Evolutionary conservation across 1,140 invertebrate genomes (phyloP).

Genomic region (Lucilia sericata): DNA sequence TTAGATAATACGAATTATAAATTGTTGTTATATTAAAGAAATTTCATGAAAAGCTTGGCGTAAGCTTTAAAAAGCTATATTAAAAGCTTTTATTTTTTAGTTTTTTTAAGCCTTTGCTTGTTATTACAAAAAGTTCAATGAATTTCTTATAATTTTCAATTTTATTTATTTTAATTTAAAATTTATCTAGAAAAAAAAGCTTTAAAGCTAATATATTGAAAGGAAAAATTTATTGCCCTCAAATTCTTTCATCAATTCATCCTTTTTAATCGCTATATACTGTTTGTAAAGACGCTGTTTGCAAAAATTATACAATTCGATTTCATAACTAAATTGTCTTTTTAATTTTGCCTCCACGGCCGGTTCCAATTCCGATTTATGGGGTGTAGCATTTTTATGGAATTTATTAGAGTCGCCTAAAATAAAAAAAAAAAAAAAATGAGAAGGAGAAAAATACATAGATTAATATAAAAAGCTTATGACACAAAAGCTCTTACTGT

Average conservation of each 20-base stretch:
- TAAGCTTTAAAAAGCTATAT: too few relatives aligned
- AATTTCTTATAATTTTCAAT: too few relatives aligned
- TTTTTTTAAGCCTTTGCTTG: too few relatives aligned
- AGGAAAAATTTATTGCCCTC: neutral
- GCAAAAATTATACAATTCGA: slow-evolving; percentile 92
- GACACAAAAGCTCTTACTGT: slow-evolving; percentile 55
- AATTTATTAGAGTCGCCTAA: slow-evolving; percentile 69
- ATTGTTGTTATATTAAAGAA: too few relatives aligned
- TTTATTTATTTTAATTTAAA: too few relatives aligned
- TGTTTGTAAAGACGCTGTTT: slow-evolving; percentile 86
- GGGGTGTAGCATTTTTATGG: slow-evolving; percentile 72
- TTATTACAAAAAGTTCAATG: too few relatives aligned
- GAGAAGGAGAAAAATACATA: neutral
- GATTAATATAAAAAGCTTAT: neutral
- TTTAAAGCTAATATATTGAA: too few relatives aligned
- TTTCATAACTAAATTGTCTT: slow-evolving; percentile 71
- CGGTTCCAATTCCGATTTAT: slow-evolving; percentile 56
- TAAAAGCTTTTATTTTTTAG: too few relatives aligned
- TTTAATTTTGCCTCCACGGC: slow-evolving; percentile 58
- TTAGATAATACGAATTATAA: too few relatives aligned
- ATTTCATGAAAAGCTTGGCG: too few relatives aligned
- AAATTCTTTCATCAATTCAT: slow-evolving; percentile 51
- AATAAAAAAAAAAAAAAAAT: slow-evolving; percentile 54
- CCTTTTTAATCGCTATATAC: slow-evolving; percentile 75
- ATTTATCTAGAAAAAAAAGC: too few relatives aligned